These are phyloP conservation scores for Drosophila pseudoananassae DNA, from an alignment of 1,140 invertebrate species.

Conservation along the genomic window DNA sequence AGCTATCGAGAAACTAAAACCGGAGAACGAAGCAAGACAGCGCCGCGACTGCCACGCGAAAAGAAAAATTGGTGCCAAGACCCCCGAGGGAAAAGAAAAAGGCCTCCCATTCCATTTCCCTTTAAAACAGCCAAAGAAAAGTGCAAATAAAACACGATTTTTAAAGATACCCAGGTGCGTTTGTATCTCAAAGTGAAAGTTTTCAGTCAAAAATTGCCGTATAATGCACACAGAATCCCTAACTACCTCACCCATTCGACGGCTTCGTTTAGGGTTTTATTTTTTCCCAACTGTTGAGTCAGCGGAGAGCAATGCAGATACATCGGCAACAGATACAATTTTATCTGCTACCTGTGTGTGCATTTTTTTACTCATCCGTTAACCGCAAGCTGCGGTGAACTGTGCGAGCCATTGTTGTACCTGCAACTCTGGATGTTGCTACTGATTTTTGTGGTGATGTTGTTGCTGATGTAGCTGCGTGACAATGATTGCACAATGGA, in stretches of 20 bases:
- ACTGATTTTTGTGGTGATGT: not conserved
- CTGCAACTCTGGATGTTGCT: slow-evolving; percentile 28
- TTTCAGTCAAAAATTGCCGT: slow-evolving; percentile 17
- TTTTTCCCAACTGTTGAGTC: slow-evolving; percentile 46
- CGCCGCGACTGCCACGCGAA: slow-evolving; percentile 58
- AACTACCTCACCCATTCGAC: not conserved
- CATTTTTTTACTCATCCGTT: slow-evolving; percentile 54
- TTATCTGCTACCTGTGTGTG: slow-evolving; percentile 42
- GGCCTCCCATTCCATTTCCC: slow-evolving; percentile 7
- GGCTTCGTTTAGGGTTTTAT: slow-evolving; percentile 23
- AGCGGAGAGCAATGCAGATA: slow-evolving; percentile 53
- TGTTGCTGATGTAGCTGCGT: slow-evolving; percentile 50
- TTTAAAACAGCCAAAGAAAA: slow-evolving; percentile 27
- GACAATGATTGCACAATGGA: slow-evolving; percentile 82
- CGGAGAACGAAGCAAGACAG: slow-evolving; percentile 18
- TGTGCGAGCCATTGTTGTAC: slow-evolving; percentile 41
- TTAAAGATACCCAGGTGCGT: slow-evolving; percentile 64
- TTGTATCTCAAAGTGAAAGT: slow-evolving; percentile 61
- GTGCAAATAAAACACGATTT: slow-evolving; percentile 40
- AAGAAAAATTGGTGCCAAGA: slow-evolving; percentile 75
- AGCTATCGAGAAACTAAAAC: slow-evolving; percentile 13
- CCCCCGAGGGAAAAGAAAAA: slow-evolving; percentile 30
- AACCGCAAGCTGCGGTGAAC: slow-evolving; percentile 60
- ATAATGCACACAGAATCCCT: slow-evolving; percentile 28
- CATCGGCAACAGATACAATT: slow-evolving; percentile 44